These are phyloP conservation scores for Lepus europaeus DNA, from an alignment of 2,113 vertebrate species.

Conservation along the genomic window DNA sequence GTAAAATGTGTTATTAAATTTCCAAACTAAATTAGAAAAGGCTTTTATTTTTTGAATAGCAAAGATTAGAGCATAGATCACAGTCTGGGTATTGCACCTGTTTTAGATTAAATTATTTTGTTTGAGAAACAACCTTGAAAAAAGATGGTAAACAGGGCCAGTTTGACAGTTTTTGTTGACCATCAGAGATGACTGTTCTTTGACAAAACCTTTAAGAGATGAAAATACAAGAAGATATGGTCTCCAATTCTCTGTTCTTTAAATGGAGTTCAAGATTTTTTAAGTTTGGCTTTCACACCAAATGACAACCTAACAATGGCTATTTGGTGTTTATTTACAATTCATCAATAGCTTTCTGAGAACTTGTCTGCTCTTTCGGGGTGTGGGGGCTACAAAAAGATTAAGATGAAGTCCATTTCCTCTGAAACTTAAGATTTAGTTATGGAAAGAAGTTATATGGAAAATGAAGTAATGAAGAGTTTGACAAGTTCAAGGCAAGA, in stretches of 20 bases:
- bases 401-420: background rate
- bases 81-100: background rate
- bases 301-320: background rate
- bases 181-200: background rate
- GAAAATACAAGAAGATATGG: background rate
- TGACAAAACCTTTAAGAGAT: background rate
- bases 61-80: background rate
- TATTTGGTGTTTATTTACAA: conserved; percentile 16
- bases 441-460: background rate
- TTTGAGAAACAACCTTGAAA: conserved; percentile 46
- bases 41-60: background rate
- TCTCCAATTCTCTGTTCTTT: background rate
- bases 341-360: background rate
- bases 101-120: conserved; percentile 65
- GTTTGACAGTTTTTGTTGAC: conserved; percentile 46
- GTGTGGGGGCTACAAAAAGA: background rate
- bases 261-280: conserved; percentile 41
- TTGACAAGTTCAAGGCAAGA: conserved; percentile 9
- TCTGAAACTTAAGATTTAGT: conserved; percentile 14
- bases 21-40: conserved; percentile 47
- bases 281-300: background rate
- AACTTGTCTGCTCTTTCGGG: conserved; percentile 14
- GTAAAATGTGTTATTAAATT: conserved; percentile 41
- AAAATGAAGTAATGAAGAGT: conserved; percentile 43
- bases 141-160: background rate